Base-by-base conservation (phyloP, 1,140 invertebrate species). In the Heliconius eleuchia region DNA sequence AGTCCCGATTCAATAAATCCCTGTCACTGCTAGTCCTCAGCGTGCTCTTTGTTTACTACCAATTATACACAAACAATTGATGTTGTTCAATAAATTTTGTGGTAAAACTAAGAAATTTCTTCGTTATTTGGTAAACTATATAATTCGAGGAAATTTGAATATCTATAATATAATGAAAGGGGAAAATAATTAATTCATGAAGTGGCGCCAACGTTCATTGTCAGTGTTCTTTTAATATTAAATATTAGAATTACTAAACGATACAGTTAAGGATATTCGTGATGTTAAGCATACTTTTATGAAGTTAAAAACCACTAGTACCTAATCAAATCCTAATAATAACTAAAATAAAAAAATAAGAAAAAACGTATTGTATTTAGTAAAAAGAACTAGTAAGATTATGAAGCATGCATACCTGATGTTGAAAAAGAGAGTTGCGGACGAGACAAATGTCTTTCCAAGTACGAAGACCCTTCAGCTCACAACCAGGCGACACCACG, bases 371-470 rank as follows among this genome's bases (percentile, higher is more conserved):
- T 55, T 55, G 52, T 55, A n/a, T 55, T 19, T 55, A 55, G 7
- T 55, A 55, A 55, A n/a, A 55, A 60, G n/a, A 13, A 27, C 19
- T 9, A 66, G 19, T 66, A 27, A 30, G 5, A 66, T 27, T 30
- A 5, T 23, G 13, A 27, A 27, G 37, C 37, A 19, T 75, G 83
- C 89, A 81, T 86, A 94, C 93, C 93, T 94, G 92, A 84, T 93
- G 85, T 91, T 94, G 92, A 82, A 92, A 93, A 85, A 94, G 92
- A 85, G 92, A 93, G 83, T 94, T 94, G 83, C 91, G 88, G 85
- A 94, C 92, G 86, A 94, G 88, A 90, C 92, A 94, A 93, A 93
- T 92, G 89, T 94, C 92, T 92, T 93, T 93, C 93, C 93, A 94
- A 89, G 93, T 93, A 86, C 93, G 92, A 86, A 94, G 91, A 85